phyloP scores from a whole-genome alignment of 2,797 vertebrate genomes.

The Megalops cyprinoides region DNA sequence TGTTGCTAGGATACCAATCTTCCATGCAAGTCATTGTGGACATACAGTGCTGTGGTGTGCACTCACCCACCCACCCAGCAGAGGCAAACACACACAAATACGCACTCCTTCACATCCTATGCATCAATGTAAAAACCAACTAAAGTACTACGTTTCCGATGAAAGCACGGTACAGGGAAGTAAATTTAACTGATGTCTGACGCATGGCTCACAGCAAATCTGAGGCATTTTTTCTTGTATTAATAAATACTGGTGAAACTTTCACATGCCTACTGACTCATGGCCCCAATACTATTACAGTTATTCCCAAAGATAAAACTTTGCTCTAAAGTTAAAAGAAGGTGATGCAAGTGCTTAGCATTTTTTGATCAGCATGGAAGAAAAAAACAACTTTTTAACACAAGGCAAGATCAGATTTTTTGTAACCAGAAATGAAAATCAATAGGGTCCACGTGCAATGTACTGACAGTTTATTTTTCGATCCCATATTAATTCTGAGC shows the following conservation, averaged over 20 bases:
- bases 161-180: neutral
- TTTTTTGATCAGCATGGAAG: too few species aligned
- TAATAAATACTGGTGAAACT: neutral
- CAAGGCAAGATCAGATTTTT: neutral
- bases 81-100: neutral
- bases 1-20: conserved; percentile 22
- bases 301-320: neutral
- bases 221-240: neutral
- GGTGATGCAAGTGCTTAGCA: too few species aligned
- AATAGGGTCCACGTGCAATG: neutral
- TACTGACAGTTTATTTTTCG: too few species aligned
- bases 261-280: neutral
- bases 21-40: neutral
- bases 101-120: neutral
- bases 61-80: neutral
- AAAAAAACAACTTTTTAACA: too few species aligned
- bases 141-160: neutral
- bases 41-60: conserved; percentile 3
- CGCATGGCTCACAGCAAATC: too few species aligned
- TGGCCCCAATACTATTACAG: neutral
- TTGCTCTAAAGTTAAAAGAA: neutral
- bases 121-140: too few species aligned
- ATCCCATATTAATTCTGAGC: too few species aligned
- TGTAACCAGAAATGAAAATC: conserved; percentile 7
- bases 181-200: too few species aligned